These are phyloP conservation scores for Drosophila subobscura DNA, from an alignment of 1,140 invertebrate genomes.

Conservation along the genomic window DNA sequence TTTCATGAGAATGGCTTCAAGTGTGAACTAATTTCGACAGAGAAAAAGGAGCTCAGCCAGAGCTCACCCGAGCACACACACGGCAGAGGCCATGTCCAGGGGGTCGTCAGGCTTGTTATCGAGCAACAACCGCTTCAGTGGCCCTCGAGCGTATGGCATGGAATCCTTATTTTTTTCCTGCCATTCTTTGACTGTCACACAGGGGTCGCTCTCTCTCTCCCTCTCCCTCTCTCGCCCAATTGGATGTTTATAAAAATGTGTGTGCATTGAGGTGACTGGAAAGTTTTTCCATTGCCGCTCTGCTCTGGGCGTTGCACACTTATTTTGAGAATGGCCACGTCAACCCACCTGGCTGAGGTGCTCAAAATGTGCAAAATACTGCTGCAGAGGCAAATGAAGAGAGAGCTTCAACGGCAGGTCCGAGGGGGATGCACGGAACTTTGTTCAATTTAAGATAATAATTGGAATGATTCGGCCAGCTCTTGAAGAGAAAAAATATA, in stretches of 20 bases:
- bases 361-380: conserved; percentile 17
- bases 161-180: conserved; percentile 39
- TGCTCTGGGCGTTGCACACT: conserved; percentile 22
- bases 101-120: conserved; percentile 58
- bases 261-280: conserved; percentile 58
- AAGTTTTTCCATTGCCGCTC: conserved; percentile 66
- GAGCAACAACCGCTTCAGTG: conserved; percentile 22
- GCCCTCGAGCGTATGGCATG: conserved; percentile 54
- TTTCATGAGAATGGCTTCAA: conserved; percentile 75
- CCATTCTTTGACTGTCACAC: conserved; percentile 33
- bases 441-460: no score
- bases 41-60: conserved; percentile 29
- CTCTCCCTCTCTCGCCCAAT: conserved; percentile 46
- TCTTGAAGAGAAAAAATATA: no score
- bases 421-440: no score
- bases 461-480: no score
- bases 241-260: conserved; percentile 75
- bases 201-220: conserved; percentile 31
- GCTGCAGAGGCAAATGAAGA: conserved; percentile 15
- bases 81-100: conserved; percentile 43
- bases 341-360: conserved; percentile 2
- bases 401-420: background rate
- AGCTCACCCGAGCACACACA: conserved; percentile 13
- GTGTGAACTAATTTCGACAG: conserved; percentile 74
- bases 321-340: conserved; percentile 16